phyloP scores from a whole-genome alignment of 2,888 invertebrate species.

The Cosmorhoe ocellata region DNA sequence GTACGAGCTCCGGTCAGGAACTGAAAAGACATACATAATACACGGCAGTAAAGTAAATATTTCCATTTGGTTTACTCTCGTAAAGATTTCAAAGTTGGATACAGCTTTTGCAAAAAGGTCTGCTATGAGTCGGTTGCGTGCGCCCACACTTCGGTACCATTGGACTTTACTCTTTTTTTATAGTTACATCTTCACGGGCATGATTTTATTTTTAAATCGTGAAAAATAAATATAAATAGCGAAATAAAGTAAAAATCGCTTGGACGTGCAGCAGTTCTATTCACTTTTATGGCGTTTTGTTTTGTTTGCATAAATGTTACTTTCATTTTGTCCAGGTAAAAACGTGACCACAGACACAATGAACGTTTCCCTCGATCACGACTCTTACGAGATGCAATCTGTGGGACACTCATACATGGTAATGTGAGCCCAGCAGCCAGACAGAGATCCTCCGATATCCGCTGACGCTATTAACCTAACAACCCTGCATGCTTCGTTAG shows the following conservation, averaged over 20 bases:
- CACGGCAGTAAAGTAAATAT: conserved; percentile 54
- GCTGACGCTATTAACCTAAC: conserved; percentile 63
- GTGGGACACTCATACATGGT: conserved; percentile 57
- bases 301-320: conserved; percentile 63
- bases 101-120: conserved; percentile 55
- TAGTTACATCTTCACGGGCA: conserved; percentile 37
- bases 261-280: conserved; percentile 49
- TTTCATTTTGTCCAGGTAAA: conserved; percentile 54
- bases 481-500: conserved; percentile 53
- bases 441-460: conserved; percentile 41
- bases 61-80: conserved; percentile 54
- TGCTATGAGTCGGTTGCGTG: conserved; percentile 41
- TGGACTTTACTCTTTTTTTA: conserved; percentile 51
- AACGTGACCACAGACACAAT: conserved; percentile 67
- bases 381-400: conserved; percentile 61
- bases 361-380: conserved; percentile 66
- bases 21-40: conserved; percentile 38
- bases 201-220: conserved; percentile 33
- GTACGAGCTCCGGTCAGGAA: conserved; percentile 37
- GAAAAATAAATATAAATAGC: conserved; percentile 25
- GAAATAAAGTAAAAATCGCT: conserved; percentile 44
- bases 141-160: conserved; percentile 55
- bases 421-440: conserved; percentile 41
- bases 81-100: conserved; percentile 57
- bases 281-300: conserved; percentile 60